phyloP scores from a whole-genome alignment of 2,113 vertebrate genomes.

The Colaptes auratus region DNA sequence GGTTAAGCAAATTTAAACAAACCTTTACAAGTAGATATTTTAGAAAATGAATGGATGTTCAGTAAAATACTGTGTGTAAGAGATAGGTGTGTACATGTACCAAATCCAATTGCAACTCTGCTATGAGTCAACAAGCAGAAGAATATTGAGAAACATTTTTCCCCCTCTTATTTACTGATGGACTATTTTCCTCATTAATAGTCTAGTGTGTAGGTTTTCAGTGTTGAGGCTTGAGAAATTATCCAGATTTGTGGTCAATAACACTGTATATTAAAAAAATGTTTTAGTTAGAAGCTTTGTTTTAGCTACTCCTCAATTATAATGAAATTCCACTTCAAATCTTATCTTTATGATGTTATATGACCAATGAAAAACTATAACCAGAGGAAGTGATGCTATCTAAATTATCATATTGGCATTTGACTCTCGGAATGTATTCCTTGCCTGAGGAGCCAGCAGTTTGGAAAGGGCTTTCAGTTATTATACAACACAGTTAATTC shows the following conservation, averaged over 20 bases:
- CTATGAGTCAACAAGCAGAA: background rate
- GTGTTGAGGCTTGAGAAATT: background rate
- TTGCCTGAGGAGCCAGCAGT: background rate
- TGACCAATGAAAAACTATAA: background rate
- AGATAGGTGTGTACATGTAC: fast-evolving
- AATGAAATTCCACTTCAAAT: background rate
- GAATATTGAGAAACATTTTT: background rate
- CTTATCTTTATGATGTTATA: background rate
- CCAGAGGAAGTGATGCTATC: background rate
- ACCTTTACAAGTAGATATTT: background rate
- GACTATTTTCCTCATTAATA: background rate
- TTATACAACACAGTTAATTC: background rate
- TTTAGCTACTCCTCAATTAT: background rate
- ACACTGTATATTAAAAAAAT: background rate
- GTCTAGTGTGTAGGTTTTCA: background rate
- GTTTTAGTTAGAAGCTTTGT: background rate
- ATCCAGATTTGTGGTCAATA: background rate
- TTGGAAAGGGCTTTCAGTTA: background rate
- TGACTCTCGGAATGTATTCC: background rate
- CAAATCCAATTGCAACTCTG: background rate
- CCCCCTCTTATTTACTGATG: background rate
- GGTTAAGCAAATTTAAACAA: background rate
- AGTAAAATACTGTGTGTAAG: background rate
- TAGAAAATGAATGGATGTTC: background rate
- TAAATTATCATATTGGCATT: background rate